phyloP scores from a whole-genome alignment of 2,797 vertebrate species.

The Falco rusticolus region DNA sequence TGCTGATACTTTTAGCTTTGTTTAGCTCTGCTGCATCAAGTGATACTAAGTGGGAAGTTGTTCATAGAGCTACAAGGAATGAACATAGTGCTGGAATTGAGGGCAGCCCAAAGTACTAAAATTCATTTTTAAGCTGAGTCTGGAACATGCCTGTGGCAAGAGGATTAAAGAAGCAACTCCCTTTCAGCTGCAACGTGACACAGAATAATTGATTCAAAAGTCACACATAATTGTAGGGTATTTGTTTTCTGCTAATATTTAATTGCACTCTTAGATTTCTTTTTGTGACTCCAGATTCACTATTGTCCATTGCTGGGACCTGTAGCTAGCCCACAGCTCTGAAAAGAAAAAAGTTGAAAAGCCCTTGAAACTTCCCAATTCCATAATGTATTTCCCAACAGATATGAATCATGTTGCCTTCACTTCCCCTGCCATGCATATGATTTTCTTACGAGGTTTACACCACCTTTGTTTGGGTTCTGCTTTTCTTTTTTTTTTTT shows the following conservation, averaged over 20 bases:
- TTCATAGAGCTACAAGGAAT: not conserved
- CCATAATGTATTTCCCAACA: not conserved
- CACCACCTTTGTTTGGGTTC: not conserved
- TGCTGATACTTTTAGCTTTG: not conserved
- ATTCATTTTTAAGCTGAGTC: not conserved
- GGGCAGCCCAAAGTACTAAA: not conserved
- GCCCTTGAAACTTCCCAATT: not conserved
- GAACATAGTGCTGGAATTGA: not conserved
- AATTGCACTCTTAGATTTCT: not conserved
- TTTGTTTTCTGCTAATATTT: not conserved
- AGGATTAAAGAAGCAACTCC: not conserved
- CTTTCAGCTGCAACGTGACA: not conserved
- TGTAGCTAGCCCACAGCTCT: not conserved
- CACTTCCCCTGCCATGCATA: not conserved
- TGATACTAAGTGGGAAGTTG: not conserved
- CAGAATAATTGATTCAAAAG: not conserved
- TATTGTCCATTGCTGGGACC: not conserved
- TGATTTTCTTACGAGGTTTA: not conserved
- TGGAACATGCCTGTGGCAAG: not conserved
- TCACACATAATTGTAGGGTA: not conserved
- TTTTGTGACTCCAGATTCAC: not conserved
- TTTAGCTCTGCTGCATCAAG: not conserved
- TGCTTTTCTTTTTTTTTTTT: not conserved
- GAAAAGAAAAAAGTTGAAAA: conserved; percentile 28
- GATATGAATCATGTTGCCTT: not conserved